A percentile compares a stretch with the other conserved stretches of the same genome.
These are phyloP conservation scores for Thereva nobilitata DNA, from an alignment of 2,888 invertebrate species.

Conservation along the genomic window DNA sequence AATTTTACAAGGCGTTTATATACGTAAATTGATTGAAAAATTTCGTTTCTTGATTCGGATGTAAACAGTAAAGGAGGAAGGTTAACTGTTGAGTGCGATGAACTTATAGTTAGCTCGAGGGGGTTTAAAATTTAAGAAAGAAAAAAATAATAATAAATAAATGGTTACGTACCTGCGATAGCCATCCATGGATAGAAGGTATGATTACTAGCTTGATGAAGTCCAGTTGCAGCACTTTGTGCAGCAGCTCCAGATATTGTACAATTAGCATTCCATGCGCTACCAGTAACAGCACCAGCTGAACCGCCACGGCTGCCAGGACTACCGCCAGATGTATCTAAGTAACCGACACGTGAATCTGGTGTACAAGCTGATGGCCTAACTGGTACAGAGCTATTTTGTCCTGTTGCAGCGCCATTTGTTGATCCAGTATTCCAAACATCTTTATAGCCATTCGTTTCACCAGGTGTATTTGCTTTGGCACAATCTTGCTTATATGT, in stretches of 20 bases:
- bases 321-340: slow-evolving; percentile 75
- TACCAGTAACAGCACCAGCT: slow-evolving; percentile 61
- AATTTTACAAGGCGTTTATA: not conserved
- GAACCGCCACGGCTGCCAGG: slow-evolving; percentile 74
- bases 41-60: not conserved
- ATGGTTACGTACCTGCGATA: slow-evolving; percentile 81
- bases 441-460: slow-evolving; percentile 64
- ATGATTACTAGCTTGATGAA: slow-evolving; percentile 88
- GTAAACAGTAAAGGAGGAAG: not conserved
- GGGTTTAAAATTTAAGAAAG: not conserved
- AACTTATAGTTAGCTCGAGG: not conserved
- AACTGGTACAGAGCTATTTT: slow-evolving; percentile 62
- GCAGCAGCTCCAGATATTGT: slow-evolving; percentile 76
- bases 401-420: slow-evolving; percentile 61
- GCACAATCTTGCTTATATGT: slow-evolving; percentile 77
- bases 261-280: slow-evolving; percentile 88
- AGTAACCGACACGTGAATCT: slow-evolving; percentile 79
- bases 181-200: slow-evolving; percentile 99
- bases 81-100: not conserved
- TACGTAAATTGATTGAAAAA: slow-evolving; percentile 7
- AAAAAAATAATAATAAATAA: not conserved
- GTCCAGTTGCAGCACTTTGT: slow-evolving; percentile 80
- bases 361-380: slow-evolving; percentile 89
- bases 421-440: slow-evolving; percentile 63
- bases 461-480: slow-evolving; percentile 64